Base-by-base conservation (phyloP, 64 coral and sea anemone genomes). In the Stylophora pistillata region DNA sequence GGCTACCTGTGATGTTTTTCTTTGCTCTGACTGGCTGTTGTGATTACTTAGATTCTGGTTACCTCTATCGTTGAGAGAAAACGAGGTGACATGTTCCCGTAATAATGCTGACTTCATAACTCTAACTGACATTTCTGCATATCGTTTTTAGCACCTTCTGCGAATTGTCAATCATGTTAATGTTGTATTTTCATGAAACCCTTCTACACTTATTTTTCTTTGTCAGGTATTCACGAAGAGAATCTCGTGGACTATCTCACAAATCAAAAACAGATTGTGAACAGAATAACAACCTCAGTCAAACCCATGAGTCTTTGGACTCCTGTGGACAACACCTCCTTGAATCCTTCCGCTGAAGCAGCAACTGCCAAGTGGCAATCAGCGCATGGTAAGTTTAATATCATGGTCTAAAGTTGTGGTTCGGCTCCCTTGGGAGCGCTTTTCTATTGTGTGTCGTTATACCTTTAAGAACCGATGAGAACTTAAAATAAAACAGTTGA, bases 361-460 rank as follows among this genome's bases (percentile, higher is more conserved):
- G 85, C 85, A 20, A 87, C 58, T 58, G 47, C 66, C 55, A 37
- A 25, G 10, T 92, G 90, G 90, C 73, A 92, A 65, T 52, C 90
- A 70, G 90, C 90, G 25, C 90, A 92, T 30, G 90, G 90, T 92
- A 85, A 55, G 54, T 1, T 33, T 18, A 3, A 61, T 17, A 61
- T 30, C 12, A 80, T 3, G 17, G 14, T 5, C 18, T 16, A 1
- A 15, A 26, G 56, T 80, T 55, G 47, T 11, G 4, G 20, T 21
- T 54, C 37, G 37, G 3, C 37, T 47, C 37, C 37, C 37, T 4
- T 47, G 37, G 7, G 37, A 47, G 37, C 37, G 37, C 37, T 47
- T 47, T 47, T 1, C 37, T 3, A 47, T 47, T 47, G 37, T 4
- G 37, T 47, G 37, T 47, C 3, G 37, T 47, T 4, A 47, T 47